These are phyloP conservation scores for Agrenia bidenticulata DNA, from an alignment of 2,888 invertebrate species.

Conservation along the genomic window DNA sequence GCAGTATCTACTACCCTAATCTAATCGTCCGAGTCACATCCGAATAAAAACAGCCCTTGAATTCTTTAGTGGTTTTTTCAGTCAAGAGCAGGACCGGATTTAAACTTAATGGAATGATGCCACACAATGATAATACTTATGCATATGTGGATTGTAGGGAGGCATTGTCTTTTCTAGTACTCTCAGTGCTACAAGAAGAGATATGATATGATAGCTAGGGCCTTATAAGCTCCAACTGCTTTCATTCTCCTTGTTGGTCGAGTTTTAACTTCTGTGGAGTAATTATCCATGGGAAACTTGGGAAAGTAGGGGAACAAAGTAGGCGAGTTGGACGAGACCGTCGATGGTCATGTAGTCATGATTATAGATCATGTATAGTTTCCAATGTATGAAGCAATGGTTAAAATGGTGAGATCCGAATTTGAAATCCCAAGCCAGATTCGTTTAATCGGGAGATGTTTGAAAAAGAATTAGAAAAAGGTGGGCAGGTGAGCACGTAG, in stretches of 20 bases:
- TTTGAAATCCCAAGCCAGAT: not conserved
- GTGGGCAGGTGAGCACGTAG: constrained; percentile 14
- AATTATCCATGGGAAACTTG: constrained; percentile 2
- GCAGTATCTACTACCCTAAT: not conserved
- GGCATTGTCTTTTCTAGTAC: not conserved
- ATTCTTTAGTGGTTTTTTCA: too few species aligned
- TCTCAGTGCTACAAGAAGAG: too few species aligned
- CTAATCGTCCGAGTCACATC: constrained; percentile 14
- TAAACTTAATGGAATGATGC: constrained; percentile 13
- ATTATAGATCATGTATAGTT: too few species aligned
- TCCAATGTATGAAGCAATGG: too few species aligned
- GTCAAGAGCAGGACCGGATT: not conserved
- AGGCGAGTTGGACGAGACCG: too few species aligned
- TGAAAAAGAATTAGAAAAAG: constrained; percentile 9
- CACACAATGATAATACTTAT: constrained; percentile 18
- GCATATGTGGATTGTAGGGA: constrained; percentile 1
- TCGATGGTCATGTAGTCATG: too few species aligned
- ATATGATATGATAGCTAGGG: too few species aligned
- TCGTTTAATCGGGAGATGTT: not conserved
- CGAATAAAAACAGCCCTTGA: not conserved
- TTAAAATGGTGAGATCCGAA: too few species aligned
- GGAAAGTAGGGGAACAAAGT: not conserved
- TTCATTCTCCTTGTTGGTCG: not conserved
- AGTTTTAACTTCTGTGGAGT: not conserved
- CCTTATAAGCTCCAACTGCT: too few species aligned